Evolutionary conservation across 2,113 vertebrate genomes (phyloP).

Genomic region (pig (Sus scrofa)): DNA sequence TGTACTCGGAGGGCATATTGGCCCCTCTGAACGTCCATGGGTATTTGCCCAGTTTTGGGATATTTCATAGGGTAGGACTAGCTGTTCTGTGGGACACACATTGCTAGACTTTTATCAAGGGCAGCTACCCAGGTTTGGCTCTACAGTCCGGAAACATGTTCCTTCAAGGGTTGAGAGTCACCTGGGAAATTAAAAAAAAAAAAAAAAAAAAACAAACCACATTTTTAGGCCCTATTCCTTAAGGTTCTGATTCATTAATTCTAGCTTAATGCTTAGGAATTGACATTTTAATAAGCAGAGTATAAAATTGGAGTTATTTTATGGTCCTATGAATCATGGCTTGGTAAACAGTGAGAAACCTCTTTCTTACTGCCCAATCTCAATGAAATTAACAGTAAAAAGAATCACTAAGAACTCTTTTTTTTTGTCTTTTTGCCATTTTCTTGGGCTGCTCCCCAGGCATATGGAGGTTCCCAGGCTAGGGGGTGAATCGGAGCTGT

Average conservation of each 20-base stretch:
- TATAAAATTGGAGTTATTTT: conserved; percentile 31
- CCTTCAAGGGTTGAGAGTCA: conserved; percentile 3
- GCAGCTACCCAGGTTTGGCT: background rate
- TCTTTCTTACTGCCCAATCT: conserved; percentile 20
- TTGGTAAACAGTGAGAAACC: background rate
- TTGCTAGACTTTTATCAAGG: background rate
- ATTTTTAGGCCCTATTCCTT: background rate
- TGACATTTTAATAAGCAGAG: conserved; percentile 33
- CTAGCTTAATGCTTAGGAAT: conserved; percentile 18
- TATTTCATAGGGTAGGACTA: background rate
- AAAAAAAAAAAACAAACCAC: background rate
- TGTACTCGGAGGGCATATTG: background rate
- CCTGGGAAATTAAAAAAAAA: conserved; percentile 1
- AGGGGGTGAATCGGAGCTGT: too few relatives aligned
- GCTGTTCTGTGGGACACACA: background rate
- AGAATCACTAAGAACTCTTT: background rate
- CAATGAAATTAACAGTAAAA: conserved; percentile 12
- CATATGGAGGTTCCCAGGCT: too few relatives aligned
- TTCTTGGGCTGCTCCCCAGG: too few relatives aligned
- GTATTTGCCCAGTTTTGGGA: background rate
- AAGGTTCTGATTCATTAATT: conserved; percentile 48
- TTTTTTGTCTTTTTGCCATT: too few relatives aligned
- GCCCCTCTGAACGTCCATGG: background rate
- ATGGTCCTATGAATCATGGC: background rate
- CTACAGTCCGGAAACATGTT: background rate